Evolutionary conservation across 2,888 invertebrate genomes (phyloP).

Genomic region (Cantharis nigra): DNA sequence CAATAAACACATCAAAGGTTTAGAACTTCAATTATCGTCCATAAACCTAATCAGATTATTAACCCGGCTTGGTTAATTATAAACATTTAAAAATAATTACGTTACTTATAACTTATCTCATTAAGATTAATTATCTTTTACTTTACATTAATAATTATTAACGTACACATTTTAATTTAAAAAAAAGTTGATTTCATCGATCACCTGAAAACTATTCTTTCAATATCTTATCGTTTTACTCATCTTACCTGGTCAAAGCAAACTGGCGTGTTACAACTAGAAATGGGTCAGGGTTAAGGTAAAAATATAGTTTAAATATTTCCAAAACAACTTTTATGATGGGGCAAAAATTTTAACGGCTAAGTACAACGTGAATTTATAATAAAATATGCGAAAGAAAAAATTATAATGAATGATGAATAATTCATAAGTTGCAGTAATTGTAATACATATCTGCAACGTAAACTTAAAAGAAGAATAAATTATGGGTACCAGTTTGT

Average conservation of each 20-base stretch:
- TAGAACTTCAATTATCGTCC: not conserved
- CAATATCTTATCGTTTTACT: not conserved
- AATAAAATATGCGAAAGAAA: not conserved
- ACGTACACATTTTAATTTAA: not conserved
- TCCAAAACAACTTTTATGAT: not conserved
- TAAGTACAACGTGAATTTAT: not conserved
- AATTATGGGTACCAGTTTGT: not conserved
- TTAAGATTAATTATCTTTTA: not conserved
- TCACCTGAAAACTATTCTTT: not conserved
- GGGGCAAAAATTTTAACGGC: not conserved
- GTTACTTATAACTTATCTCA: not conserved
- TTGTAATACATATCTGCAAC: not conserved
- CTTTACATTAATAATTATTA: not conserved
- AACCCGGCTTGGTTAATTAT: not conserved
- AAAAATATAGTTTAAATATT: not conserved
- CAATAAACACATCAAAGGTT: not conserved
- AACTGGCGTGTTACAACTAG: not conserved
- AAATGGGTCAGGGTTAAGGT: not conserved
- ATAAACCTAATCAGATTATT: not conserved
- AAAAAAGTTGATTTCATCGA: not conserved
- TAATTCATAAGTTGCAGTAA: not conserved
- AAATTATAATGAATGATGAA: not conserved
- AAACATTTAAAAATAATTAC: not conserved
- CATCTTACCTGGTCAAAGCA: not conserved
- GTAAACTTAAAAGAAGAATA: not conserved